Evolutionary conservation across 2,113 vertebrate species (phyloP), one percentile per base, ranked within the genome.

Genomic region (Sinocyclocheilus rhinocerous): DNA sequence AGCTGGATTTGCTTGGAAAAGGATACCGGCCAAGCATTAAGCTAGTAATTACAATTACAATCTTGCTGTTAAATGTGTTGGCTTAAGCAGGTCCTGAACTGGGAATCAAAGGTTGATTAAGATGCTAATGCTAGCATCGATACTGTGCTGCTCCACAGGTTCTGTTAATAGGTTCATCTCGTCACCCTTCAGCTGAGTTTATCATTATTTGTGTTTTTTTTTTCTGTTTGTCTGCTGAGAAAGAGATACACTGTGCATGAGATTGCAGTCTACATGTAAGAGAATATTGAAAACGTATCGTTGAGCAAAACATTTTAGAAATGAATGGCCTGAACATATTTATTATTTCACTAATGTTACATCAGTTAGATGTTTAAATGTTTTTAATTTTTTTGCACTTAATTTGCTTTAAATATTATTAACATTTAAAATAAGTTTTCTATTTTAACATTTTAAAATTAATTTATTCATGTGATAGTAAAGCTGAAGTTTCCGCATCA

Each of bases 21-120:
- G 63, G 61, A 33, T 70, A 69, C 16, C 24, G 48, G 84, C 77
- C 77, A 59, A 80, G 65, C 52, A 80, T 20, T 26, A 15, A 57
- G 33, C 4, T 42, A 81, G 76, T 67, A 65, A 67, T 76, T 76
- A 87, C 39, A 81, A 39, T 75, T 45, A 33, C 24, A 55, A 59
- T 36, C 36, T 55, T 24, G 42, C 42, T 48, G 29, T 70, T 55
- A 42, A 45, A 36, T 18, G n/a, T 76, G 69, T 84, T 24, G 70
- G 55, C 36, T 61, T 29, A 33, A 81, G 33, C 15, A 69, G 29
- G 24, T 57, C 26, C 18, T 33, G 18, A 26, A 48, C 11, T 26
- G 36, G 42, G 24, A 57, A 29, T 59, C 48, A 26, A 42, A n/a
- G 18, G 50, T 20, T 26, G 75, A 78, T 69, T 24, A 42, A 79